Conservation (phyloP, 2,888 invertebrate genomes). For the Pasiphila rectangulata region DNA sequence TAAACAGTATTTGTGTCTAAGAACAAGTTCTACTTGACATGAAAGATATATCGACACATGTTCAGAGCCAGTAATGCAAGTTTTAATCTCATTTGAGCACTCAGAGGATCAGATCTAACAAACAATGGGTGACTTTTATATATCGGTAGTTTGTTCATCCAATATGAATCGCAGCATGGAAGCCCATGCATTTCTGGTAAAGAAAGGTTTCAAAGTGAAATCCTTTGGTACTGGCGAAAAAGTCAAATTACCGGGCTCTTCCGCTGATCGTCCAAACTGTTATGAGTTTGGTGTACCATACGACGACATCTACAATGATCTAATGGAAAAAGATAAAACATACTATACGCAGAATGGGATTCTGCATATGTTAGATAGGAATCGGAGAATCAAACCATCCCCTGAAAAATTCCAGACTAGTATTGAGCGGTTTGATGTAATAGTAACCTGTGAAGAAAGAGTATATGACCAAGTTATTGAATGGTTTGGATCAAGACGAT, state of each 20-base stretch:
- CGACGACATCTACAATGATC: constrained; percentile 96
- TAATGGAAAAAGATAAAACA: constrained; percentile 93
- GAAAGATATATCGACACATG: too few species aligned
- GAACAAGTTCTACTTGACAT: too few species aligned
- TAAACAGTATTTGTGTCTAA: too few species aligned
- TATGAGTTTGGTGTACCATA: constrained; percentile 98
- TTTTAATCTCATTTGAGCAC: too few species aligned
- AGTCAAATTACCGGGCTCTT: constrained; percentile 97
- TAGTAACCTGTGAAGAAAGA: constrained; percentile 98
- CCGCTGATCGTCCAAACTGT: constrained; percentile 96
- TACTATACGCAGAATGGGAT: constrained; percentile 99
- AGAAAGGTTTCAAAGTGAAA: constrained; percentile 97
- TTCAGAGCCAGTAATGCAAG: too few species aligned
- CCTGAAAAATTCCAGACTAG: constrained; percentile 97
- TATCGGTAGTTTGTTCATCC: constrained; percentile 99
- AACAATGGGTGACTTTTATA: constrained; percentile 79
- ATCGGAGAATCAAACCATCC: constrained; percentile 94
- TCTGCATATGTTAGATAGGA: constrained; percentile 98
- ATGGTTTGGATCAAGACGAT: constrained; percentile 91
- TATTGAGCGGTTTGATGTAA: constrained; percentile 94
- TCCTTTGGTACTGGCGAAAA: constrained; percentile 97
- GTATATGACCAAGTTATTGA: constrained; percentile 99
- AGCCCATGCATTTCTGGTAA: constrained; percentile 97
- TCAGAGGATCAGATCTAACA: too few species aligned
- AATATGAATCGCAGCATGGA: constrained; percentile 99